Conservation (phyloP, 1,140 invertebrate species). For the Drosophila tani region DNA sequence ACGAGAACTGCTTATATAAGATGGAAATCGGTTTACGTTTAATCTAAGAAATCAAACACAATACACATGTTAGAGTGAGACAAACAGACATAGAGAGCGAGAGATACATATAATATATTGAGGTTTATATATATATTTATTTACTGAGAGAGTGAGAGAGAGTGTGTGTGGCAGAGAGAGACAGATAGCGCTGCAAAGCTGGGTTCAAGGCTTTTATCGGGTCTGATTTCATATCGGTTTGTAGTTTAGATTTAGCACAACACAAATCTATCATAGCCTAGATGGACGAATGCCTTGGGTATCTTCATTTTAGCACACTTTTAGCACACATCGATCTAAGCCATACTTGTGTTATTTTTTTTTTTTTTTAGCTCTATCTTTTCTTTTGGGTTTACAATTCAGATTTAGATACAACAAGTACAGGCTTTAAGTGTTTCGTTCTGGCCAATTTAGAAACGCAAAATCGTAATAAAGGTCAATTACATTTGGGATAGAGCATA, state of each 20-base stretch:
- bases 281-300: conserved; percentile 5
- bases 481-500: conserved; percentile 44
- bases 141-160: conserved; percentile 42
- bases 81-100: conserved; percentile 68
- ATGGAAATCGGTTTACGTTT: conserved; percentile 62
- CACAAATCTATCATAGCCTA: not conserved
- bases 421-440: conserved; percentile 20
- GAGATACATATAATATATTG: conserved; percentile 56
- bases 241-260: not conserved
- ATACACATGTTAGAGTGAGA: conserved; percentile 72
- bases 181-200: conserved; percentile 51
- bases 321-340: conserved; percentile 14
- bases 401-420: conserved; percentile 30
- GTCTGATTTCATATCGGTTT: conserved; percentile 20
- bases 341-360: not conserved
- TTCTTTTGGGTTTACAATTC: conserved; percentile 38
- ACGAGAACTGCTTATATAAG: conserved; percentile 70
- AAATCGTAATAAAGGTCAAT: conserved; percentile 36
- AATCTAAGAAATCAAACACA: conserved; percentile 73
- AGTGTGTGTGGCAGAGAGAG: conserved; percentile 36
- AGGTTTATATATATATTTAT: conserved; percentile 27
- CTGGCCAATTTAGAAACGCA: conserved; percentile 41
- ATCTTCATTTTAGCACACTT: too few relatives aligned
- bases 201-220: conserved; percentile 38
- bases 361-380: conserved; percentile 15